Evolutionary conservation across 2,888 invertebrate species (phyloP).

Genomic region (Morpho helenor): DNA sequence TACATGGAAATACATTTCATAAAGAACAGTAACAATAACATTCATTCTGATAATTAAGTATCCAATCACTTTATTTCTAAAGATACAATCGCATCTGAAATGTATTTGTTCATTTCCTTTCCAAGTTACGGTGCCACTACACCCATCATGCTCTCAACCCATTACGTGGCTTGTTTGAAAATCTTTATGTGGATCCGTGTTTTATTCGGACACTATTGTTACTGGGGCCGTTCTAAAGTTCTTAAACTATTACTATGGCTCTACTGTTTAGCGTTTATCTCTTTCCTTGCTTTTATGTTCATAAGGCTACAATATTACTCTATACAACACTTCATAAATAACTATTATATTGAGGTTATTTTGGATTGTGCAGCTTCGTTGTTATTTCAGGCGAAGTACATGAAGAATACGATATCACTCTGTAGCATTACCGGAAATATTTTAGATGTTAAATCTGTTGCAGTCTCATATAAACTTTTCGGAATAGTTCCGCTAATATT

Average conservation of each 20-base stretch:
- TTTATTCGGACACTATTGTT: constrained; percentile 1
- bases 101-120: too few species aligned
- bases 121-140: too few species aligned
- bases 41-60: too few species aligned
- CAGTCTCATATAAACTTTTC: background rate
- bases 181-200: background rate
- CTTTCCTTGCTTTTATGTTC: background rate
- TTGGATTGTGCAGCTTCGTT: background rate
- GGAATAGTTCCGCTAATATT: background rate
- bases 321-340: background rate
- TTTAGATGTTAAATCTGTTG: background rate
- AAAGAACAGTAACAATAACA: too few species aligned
- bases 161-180: background rate
- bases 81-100: too few species aligned
- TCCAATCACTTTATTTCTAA: too few species aligned
- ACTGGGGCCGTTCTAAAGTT: background rate
- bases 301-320: background rate
- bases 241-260: background rate
- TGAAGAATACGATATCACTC: background rate
- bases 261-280: background rate
- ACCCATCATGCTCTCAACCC: background rate
- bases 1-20: too few species aligned
- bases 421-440: background rate
- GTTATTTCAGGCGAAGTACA: constrained; percentile 2
- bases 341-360: background rate